Conservation (phyloP, 2,888 invertebrate genomes). For the Linnaemya tessellans region DNA sequence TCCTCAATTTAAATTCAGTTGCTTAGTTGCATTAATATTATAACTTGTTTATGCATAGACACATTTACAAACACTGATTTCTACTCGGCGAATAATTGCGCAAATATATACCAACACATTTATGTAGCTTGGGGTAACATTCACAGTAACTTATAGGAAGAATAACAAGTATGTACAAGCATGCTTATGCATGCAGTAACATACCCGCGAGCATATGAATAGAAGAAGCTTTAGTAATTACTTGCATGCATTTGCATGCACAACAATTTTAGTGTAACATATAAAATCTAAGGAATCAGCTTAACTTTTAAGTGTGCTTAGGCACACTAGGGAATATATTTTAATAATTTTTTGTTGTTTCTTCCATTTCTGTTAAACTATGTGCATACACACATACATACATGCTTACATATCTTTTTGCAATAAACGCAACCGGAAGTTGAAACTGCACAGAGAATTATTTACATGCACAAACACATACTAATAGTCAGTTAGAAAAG, state of each 20-base stretch:
- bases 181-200: constrained; percentile 27
- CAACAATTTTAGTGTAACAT: constrained; percentile 1
- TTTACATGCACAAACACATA: constrained; percentile 21
- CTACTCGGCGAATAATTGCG: neutral
- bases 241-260: constrained; percentile 9
- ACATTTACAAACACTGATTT: neutral
- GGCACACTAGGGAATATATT: constrained; percentile 68
- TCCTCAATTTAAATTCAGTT: no score
- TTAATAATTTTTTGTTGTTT: neutral
- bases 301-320: constrained; percentile 70
- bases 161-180: neutral
- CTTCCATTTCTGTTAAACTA: constrained; percentile 10
- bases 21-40: neutral
- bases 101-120: neutral
- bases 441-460: constrained; percentile 63
- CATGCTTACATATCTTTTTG: constrained; percentile 44
- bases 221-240: constrained; percentile 13
- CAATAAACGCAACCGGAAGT: constrained; percentile 69
- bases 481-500: constrained; percentile 26
- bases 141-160: neutral
- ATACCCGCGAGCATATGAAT: neutral
- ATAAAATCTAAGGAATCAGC: constrained; percentile 46
- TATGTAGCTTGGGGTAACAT: neutral
- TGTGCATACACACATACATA: no score
- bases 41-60: neutral